A percentile compares a stretch with the other conserved stretches of the same genome.
Evolutionary conservation across 2,113 vertebrate species (phyloP).

Genomic region (Spheniscus mendiculus): DNA sequence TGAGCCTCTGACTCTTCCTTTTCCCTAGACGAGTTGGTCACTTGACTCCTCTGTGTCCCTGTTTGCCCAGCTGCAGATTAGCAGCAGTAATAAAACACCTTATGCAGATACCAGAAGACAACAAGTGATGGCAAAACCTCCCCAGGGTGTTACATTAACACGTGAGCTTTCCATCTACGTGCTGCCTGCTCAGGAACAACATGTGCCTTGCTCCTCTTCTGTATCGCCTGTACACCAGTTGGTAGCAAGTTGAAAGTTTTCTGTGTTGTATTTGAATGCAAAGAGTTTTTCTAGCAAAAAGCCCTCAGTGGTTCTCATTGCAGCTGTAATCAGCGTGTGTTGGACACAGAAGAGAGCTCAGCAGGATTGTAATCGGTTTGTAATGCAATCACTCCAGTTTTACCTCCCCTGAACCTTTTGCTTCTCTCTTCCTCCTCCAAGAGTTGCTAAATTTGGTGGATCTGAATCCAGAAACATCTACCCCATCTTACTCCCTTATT

Average conservation of each 20-base stretch:
- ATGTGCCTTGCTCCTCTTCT: background rate
- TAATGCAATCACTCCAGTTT: background rate
- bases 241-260: background rate
- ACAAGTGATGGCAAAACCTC: background rate
- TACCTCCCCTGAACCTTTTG: background rate
- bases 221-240: background rate
- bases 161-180: background rate
- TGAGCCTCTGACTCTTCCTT: background rate
- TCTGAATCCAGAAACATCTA: background rate
- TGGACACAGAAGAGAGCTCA: rapidly evolving
- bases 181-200: background rate
- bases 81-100: background rate
- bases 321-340: background rate
- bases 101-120: background rate
- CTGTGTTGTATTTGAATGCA: background rate
- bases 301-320: background rate
- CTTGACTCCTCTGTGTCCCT: background rate
- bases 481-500: background rate
- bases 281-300: background rate
- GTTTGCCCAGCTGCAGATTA: background rate
- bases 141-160: background rate
- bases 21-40: rapidly evolving
- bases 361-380: background rate
- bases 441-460: background rate
- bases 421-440: background rate